Conservation (phyloP, 1,140 invertebrate species). For the Manduca sexta region DNA sequence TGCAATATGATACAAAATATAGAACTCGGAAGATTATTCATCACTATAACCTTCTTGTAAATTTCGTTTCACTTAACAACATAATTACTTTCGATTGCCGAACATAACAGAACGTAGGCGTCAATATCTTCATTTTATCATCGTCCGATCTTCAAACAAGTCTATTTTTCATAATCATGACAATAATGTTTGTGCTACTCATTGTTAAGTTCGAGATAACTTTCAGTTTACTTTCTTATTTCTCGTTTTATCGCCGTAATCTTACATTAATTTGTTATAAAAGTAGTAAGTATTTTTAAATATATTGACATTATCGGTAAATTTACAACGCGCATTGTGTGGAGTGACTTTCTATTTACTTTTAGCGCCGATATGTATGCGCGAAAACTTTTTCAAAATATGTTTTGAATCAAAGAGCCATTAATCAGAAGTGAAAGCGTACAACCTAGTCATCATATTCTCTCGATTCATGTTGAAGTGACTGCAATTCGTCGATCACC, state of each 20-base stretch:
- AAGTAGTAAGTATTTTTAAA: neutral
- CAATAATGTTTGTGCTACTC: constrained; percentile 16
- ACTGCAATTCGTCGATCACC: neutral
- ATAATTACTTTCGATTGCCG: neutral
- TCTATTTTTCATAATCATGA: constrained; percentile 11
- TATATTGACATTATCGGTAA: neutral
- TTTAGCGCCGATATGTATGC: too few relatives aligned
- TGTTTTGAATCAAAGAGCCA: neutral
- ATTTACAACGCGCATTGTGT: neutral
- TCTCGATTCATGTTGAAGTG: neutral
- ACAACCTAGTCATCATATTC: neutral
- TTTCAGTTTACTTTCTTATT: constrained; percentile 30
- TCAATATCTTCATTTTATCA: constrained; percentile 1
- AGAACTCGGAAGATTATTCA: too few relatives aligned
- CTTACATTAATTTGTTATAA: neutral
- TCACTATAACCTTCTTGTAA: neutral
- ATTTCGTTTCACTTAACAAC: neutral
- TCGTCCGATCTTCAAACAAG: neutral
- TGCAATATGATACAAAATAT: too few relatives aligned
- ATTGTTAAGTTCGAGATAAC: constrained; percentile 10
- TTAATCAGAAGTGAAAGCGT: constrained; percentile 15
- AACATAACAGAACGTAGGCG: neutral
- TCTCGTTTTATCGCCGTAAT: neutral
- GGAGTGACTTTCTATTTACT: too few relatives aligned
- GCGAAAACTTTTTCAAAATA: neutral